Conservation (phyloP, 2,888 invertebrate genomes). For the Euzetes globulus region DNA sequence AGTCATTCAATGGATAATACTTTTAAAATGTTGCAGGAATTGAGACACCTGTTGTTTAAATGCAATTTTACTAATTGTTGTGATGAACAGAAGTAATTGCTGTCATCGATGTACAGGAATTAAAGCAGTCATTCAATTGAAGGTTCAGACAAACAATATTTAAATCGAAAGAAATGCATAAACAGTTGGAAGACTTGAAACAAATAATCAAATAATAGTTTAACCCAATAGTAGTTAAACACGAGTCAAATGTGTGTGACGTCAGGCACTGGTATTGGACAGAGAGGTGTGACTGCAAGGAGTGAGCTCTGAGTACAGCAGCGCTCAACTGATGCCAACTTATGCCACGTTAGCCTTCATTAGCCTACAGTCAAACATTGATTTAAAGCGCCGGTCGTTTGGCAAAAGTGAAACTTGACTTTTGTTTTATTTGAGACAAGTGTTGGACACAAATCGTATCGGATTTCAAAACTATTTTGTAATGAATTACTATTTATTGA, state of each 20-base stretch:
- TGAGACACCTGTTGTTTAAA: no score
- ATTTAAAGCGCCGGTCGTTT: constrained; percentile 28
- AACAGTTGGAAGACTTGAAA: background rate
- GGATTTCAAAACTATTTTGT: background rate
- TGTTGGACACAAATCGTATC: background rate
- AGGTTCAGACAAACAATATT: background rate
- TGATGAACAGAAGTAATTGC: no score
- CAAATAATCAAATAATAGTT: constrained; percentile 12
- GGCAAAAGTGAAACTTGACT: background rate
- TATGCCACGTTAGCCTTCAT: constrained; percentile 28
- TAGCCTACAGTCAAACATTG: background rate
- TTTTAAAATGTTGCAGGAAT: no score
- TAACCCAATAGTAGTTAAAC: constrained; percentile 23
- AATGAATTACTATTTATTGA: background rate
- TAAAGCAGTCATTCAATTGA: background rate
- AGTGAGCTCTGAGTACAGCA: background rate
- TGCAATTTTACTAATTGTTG: no score
- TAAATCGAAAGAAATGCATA: background rate
- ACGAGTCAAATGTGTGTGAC: constrained; percentile 10
- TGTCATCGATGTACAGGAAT: no score
- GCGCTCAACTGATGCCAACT: background rate
- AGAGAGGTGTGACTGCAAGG: background rate
- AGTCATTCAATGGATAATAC: no score
- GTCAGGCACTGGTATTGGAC: background rate
- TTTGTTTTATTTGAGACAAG: background rate